Conservation (phyloP, 2,888 invertebrate species). For the Entomobrya proxima region DNA sequence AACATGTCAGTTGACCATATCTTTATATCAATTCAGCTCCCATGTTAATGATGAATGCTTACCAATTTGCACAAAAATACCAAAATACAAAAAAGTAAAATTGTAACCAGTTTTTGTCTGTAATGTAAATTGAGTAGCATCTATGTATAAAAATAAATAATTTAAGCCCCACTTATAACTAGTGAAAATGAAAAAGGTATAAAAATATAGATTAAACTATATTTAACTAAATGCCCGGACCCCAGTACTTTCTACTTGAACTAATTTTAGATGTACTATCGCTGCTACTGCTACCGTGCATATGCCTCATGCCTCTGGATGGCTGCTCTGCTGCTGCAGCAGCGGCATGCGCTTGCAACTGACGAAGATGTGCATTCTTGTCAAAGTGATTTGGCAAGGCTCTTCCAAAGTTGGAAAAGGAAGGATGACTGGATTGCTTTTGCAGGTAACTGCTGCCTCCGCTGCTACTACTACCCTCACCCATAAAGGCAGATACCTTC, state of each 20-base stretch:
- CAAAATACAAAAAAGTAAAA: too few species aligned
- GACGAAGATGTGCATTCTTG: conserved; percentile 56
- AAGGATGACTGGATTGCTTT: not conserved
- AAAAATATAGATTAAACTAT: not conserved
- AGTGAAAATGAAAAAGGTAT: not conserved
- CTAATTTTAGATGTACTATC: conserved; percentile 21
- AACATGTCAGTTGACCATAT: too few species aligned
- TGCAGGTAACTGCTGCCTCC: conserved; percentile 5
- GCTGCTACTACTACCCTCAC: not conserved
- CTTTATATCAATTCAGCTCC: too few species aligned
- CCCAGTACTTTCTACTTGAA: conserved; percentile 58
- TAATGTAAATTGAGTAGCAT: not conserved
- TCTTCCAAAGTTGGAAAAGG: conserved; percentile 30
- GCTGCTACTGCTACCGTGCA: not conserved
- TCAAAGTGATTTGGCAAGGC: conserved; percentile 57
- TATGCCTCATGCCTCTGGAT: conserved; percentile 24
- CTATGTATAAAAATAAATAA: conserved; percentile 28
- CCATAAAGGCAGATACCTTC: conserved; percentile 43
- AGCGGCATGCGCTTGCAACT: conserved; percentile 38
- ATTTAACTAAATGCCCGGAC: conserved; percentile 54
- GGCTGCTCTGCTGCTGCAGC: not conserved
- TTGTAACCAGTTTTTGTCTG: too few species aligned
- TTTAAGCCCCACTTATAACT: conserved; percentile 13
- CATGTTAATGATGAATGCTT: not conserved
- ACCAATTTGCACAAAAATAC: too few species aligned